Conservation (phyloP, 2,888 invertebrate species). For the Fragum fragum region DNA sequence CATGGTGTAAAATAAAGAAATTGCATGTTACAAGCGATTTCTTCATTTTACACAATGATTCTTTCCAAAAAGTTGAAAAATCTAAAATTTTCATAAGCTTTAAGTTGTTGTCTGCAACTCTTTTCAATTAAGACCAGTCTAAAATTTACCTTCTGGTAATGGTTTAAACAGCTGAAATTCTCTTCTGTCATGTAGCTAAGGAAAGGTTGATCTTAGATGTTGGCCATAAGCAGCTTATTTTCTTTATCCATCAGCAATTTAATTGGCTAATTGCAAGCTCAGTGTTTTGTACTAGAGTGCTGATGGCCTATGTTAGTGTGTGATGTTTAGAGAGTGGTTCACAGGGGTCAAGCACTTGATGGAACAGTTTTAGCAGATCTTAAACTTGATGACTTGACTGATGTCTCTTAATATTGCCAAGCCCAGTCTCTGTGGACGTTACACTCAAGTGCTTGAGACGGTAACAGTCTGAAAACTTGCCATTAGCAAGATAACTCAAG, state of each 20-base stretch:
- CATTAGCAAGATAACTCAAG: background rate
- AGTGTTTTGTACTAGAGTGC: background rate
- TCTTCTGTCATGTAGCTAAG: too few species aligned
- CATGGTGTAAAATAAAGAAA: too few species aligned
- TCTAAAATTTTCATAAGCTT: too few species aligned
- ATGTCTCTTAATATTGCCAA: background rate
- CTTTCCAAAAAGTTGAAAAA: too few species aligned
- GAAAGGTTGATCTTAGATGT: background rate
- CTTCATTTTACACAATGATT: too few species aligned
- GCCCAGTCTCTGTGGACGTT: constrained; percentile 1
- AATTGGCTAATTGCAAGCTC: constrained; percentile 6
- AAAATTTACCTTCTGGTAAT: too few species aligned
- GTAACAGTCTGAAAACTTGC: background rate
- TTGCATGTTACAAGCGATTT: too few species aligned
- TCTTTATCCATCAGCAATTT: constrained; percentile 2
- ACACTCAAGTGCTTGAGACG: constrained; percentile 6
- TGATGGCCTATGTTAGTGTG: background rate
- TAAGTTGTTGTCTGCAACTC: too few species aligned
- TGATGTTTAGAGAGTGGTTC: background rate
- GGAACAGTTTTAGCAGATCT: background rate
- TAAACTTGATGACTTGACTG: constrained; percentile 4
- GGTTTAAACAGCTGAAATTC: too few species aligned
- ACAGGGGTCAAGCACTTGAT: background rate
- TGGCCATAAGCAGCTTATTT: background rate
- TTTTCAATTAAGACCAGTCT: too few species aligned